A percentile compares a stretch with the other conserved stretches of the same genome.
Evolutionary conservation across 1,140 invertebrate species (phyloP).

Genomic region (Nixonia krombeini): DNA sequence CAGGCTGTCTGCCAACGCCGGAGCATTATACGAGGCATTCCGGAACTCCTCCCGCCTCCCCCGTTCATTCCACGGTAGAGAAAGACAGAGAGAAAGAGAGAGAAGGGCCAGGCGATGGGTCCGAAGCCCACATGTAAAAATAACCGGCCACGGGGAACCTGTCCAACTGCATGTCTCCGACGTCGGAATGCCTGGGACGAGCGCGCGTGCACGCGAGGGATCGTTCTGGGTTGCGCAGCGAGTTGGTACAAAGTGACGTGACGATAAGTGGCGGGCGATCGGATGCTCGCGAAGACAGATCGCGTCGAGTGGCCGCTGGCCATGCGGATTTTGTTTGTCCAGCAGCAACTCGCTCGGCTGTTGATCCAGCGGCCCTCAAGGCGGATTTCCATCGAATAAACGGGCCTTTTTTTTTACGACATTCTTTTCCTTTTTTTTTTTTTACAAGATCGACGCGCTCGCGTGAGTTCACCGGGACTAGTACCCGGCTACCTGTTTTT

Average conservation of each 20-base stretch:
- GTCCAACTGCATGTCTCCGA: conserved; percentile 63
- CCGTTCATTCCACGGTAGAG: too few relatives aligned
- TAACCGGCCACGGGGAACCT: conserved; percentile 62
- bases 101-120: too few relatives aligned
- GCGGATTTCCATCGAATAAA: too few relatives aligned
- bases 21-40: conserved; percentile 48
- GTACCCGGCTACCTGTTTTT: too few relatives aligned
- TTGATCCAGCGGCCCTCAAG: too few relatives aligned
- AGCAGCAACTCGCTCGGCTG: neutral
- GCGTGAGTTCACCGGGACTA: too few relatives aligned
- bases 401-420: too few relatives aligned
- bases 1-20: conserved; percentile 62
- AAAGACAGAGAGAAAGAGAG: too few relatives aligned
- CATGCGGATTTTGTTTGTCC: neutral
- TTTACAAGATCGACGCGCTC: too few relatives aligned
- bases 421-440: too few relatives aligned
- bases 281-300: neutral
- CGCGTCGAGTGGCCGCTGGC: neutral
- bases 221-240: conserved; percentile 4
- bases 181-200: conserved; percentile 54
- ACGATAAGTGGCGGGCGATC: conserved; percentile 1
- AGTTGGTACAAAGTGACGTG: neutral
- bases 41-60: conserved; percentile 42
- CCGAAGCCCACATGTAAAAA: conserved; percentile 58
- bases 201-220: neutral